These are phyloP conservation scores for Procambarus virginalis DNA, from an alignment of 1,140 invertebrate species.

Conservation along the genomic window DNA sequence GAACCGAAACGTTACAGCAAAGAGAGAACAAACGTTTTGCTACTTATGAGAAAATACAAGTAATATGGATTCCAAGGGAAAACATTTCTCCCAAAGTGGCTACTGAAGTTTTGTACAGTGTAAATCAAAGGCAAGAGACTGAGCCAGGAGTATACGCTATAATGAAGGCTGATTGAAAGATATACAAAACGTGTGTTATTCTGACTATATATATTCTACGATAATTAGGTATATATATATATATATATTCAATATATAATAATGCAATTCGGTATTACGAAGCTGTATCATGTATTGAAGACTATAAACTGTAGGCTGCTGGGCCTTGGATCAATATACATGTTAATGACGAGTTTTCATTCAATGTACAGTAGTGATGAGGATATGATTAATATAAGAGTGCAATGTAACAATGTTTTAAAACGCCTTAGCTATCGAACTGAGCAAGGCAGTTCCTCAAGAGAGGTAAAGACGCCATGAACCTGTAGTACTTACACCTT, in stretches of 20 bases:
- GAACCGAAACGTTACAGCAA: no score
- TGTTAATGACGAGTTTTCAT: neutral
- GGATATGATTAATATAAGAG: neutral
- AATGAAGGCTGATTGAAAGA: neutral
- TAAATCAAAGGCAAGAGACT: neutral
- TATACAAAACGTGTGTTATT: neutral
- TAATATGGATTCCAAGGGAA: no score
- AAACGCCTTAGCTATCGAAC: neutral
- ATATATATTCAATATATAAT: neutral
- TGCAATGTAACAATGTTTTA: neutral
- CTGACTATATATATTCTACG: neutral
- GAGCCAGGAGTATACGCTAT: neutral
- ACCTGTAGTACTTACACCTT: neutral
- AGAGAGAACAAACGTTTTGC: no score
- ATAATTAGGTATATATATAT: neutral
- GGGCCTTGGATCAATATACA: neutral
- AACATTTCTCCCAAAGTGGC: no score
- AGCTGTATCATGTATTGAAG: neutral
- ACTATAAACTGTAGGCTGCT: neutral
- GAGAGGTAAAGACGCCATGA: neutral
- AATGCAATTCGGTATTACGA: neutral
- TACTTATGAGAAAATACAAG: no score
- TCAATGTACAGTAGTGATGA: neutral
- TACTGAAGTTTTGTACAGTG: no score
- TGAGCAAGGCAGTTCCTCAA: neutral